These are phyloP conservation scores for Magallana nippona DNA, from an alignment of 2,888 invertebrate species.

Conservation along the genomic window DNA sequence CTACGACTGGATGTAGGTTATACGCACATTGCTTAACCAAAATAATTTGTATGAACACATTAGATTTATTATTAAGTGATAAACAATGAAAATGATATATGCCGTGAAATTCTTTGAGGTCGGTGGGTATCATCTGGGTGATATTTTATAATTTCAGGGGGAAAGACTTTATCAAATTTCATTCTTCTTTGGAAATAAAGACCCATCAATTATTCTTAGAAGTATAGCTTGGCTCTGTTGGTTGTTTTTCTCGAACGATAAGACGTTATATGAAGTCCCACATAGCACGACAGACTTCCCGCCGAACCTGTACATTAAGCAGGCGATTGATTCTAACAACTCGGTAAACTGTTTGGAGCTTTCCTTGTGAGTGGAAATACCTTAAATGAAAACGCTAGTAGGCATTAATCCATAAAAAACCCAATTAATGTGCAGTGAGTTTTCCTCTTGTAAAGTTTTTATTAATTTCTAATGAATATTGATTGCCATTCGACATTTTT, in stretches of 20 bases:
- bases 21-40: constrained; percentile 32
- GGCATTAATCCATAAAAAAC: constrained; percentile 26
- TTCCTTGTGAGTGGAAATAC: not conserved
- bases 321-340: not conserved
- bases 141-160: constrained; percentile 3
- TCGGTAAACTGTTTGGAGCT: too few relatives aligned
- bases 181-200: not conserved
- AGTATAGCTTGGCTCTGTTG: too few relatives aligned
- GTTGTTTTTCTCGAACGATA: too few relatives aligned
- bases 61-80: constrained; percentile 19
- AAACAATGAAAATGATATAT: constrained; percentile 20
- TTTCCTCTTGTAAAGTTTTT: constrained; percentile 18
- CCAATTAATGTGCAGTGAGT: constrained; percentile 25
- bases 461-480: constrained; percentile 31
- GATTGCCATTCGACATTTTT: not conserved
- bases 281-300: not conserved
- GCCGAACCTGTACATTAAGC: not conserved
- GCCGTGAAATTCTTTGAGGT: constrained; percentile 7
- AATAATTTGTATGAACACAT: constrained; percentile 27
- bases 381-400: not conserved
- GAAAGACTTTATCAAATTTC: not conserved
- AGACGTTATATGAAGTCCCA: too few relatives aligned
- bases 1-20: not conserved
- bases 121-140: constrained; percentile 9
- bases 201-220: not conserved